Evolutionary conservation across 1,140 invertebrate genomes (phyloP), one percentile per base, ranked within the genome.

Genomic region (Sitophilus oryzae): DNA sequence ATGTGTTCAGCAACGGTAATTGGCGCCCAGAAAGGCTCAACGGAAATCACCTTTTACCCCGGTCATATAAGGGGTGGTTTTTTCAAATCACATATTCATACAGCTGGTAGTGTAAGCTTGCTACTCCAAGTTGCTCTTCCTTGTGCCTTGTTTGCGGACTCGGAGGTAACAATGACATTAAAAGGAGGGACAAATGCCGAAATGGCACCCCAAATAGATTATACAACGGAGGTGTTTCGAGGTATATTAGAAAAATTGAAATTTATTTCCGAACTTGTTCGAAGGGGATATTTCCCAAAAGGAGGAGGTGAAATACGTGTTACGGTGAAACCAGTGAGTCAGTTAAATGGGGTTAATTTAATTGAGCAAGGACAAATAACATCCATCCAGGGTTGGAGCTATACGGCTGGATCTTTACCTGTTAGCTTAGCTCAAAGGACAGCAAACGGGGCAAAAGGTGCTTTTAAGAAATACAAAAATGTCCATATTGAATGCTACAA

Each of bases 151-250:
- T 88, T 89, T 71, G 79, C 78, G 3, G 71, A 76, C 25, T 69
- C 68, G 0, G 56, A 71, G 0, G 77, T 82, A 1, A 74, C 69
- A 0, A 64, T 94, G 3, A 75, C 78, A 18, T 71, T 93, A 0
- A 78, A 76, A 58, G 93, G 93, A 8, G 93, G 93, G 11, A 96
- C 93, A 10, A 93, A 96, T 74, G 89, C 88, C 0, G 84, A 88
- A 14, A 90, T 93, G 85, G 89, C 92, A 0, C 92, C 93, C 0
- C 91, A 89, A 60, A 80, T 93, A 44, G 90, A 93, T 67, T 91
- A 88, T 70, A 78, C 82, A n/a, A 69, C 74, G 14, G 71, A 89
- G 71, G 82, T 93, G 9, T 87, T 94, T 63, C 71, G 77, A 49
- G 86, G 84, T 2, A 73, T 84, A 40, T 71, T 90, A 2, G 80